Evolutionary conservation across 2,797 vertebrate genomes (phyloP).

Genomic region (Ispidina picta): DNA sequence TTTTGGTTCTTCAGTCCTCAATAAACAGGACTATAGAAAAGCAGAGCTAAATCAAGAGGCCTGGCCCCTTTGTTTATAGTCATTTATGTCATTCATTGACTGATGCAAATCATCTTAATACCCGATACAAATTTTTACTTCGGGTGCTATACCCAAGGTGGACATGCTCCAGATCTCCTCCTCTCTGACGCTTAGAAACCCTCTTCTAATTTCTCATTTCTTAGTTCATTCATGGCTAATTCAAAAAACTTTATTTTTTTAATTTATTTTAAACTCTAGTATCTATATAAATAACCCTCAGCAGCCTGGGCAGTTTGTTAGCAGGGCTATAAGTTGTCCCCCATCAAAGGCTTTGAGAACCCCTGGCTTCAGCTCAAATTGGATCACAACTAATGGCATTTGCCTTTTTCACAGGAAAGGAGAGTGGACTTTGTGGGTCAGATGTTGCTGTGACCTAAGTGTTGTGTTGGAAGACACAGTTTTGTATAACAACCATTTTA

Average conservation of each 20-base stretch:
- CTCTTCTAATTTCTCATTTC: conserved; percentile 1
- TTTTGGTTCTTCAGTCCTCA: conserved; percentile 8
- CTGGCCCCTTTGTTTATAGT: background rate
- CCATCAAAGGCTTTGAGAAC: background rate
- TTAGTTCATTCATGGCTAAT: background rate
- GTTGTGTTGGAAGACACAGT: background rate
- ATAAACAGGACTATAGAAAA: conserved; percentile 32
- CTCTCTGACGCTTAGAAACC: background rate
- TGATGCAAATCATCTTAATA: conserved; percentile 16
- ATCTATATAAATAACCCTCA: background rate
- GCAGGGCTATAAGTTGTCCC: background rate
- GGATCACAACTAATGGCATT: background rate
- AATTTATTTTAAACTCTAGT: background rate
- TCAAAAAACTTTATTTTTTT: background rate
- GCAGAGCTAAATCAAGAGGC: conserved; percentile 37
- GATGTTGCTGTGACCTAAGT: conserved; percentile 22
- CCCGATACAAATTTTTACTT: background rate
- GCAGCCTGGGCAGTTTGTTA: background rate
- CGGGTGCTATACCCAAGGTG: background rate
- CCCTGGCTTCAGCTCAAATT: background rate
- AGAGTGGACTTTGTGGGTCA: conserved; percentile 9
- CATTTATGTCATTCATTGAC: conserved; percentile 30
- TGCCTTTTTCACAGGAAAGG: background rate
- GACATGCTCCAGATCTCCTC: background rate
- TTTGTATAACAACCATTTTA: conserved; percentile 24